Conservation (phyloP, 2,888 invertebrate species). For the Leptura quadrifasciata region DNA sequence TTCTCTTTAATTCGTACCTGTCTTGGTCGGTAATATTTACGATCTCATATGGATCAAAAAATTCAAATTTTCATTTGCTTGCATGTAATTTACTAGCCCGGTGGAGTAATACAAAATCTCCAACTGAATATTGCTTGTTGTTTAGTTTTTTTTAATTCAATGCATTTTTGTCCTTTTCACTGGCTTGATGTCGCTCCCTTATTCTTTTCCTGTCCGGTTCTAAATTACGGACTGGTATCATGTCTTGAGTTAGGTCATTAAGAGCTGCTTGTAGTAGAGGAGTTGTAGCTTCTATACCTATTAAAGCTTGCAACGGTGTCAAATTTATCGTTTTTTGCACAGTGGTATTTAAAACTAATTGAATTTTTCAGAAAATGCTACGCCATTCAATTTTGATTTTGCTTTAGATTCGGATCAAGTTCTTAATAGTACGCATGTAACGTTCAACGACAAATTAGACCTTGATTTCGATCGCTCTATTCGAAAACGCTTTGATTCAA, state of each 20-base stretch:
- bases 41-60: conserved; percentile 53
- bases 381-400: conserved; percentile 46
- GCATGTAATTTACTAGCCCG: conserved; percentile 52
- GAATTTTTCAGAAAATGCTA: conserved; percentile 53
- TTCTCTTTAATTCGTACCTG: conserved; percentile 40
- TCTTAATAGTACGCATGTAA: no score
- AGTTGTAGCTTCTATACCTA: conserved; percentile 42
- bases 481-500: no score
- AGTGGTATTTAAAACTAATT: conserved; percentile 48
- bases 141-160: conserved; percentile 47
- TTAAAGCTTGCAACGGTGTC: no score
- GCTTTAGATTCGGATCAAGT: conserved; percentile 50
- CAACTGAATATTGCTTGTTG: conserved; percentile 40
- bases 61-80: conserved; percentile 52
- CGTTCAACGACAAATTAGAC: no score
- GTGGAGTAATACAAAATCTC: conserved; percentile 54
- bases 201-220: conserved; percentile 45
- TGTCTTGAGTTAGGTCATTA: conserved; percentile 40
- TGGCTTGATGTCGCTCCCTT: not conserved
- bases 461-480: no score
- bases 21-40: conserved; percentile 23
- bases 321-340: no score
- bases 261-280: conserved; percentile 50
- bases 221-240: conserved; percentile 44
- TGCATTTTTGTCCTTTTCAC: not conserved